Percentiles rank a stretch among this genome's conserved stretches.
Evolutionary conservation across 2,797 vertebrate genomes (phyloP).

Genomic region (Parotocinclus haroldoi): DNA sequence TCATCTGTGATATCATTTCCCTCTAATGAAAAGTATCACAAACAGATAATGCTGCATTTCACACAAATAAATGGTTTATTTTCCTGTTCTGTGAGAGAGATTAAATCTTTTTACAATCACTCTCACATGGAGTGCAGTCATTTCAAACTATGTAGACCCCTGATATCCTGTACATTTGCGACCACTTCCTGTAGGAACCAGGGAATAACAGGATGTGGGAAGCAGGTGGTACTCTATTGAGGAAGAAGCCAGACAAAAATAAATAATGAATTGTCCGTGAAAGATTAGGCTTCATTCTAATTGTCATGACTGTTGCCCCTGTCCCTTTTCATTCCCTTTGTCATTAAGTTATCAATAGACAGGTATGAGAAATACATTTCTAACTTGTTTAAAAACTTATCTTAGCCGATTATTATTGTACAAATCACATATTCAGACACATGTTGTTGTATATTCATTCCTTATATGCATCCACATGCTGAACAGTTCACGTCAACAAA

Average conservation of each 20-base stretch:
- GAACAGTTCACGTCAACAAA: too few relatives aligned
- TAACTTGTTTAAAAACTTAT: too few relatives aligned
- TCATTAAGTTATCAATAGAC: too few relatives aligned
- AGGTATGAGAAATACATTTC: too few relatives aligned
- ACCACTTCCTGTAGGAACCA: slow-evolving; percentile 47
- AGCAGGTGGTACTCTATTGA: slow-evolving; percentile 49
- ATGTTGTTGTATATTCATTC: too few relatives aligned
- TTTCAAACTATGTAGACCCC: slow-evolving; percentile 29
- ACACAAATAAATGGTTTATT: neutral
- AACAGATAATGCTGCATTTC: neutral
- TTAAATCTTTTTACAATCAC: neutral
- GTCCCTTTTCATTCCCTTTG: slow-evolving; percentile 5
- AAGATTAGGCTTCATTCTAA: neutral
- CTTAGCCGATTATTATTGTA: too few relatives aligned
- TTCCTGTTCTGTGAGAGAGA: slow-evolving; percentile 2
- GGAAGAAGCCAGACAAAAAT: slow-evolving; percentile 49
- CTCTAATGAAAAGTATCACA: neutral
- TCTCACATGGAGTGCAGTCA: neutral
- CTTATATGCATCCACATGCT: too few relatives aligned
- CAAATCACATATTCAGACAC: too few relatives aligned
- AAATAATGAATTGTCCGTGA: neutral
- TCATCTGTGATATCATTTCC: neutral
- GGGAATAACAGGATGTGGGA: slow-evolving; percentile 58
- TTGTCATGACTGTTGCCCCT: neutral
- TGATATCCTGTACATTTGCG: slow-evolving; percentile 43